phyloP scores from a whole-genome alignment of 2,113 vertebrate genomes.

The Callopanchax toddi region DNA sequence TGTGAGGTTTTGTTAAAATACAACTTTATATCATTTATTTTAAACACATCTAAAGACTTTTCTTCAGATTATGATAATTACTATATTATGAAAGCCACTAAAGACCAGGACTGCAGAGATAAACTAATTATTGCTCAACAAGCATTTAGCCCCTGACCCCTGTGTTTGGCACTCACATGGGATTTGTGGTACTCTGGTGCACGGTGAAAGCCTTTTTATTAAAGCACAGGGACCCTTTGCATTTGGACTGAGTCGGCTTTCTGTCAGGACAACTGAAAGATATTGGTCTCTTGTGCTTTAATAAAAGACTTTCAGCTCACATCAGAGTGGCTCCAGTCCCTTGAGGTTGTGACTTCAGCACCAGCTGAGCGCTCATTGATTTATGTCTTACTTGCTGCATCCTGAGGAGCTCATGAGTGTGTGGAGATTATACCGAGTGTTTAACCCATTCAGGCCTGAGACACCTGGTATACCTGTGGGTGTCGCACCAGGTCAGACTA shows the following conservation, averaged over 20 bases:
- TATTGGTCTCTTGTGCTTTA: conserved; percentile 30
- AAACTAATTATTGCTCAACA: conserved; percentile 19
- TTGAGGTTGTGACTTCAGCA: conserved; percentile 28
- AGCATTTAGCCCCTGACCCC: conserved; percentile 22
- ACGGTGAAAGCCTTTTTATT: conserved; percentile 18
- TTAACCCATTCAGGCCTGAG: neutral
- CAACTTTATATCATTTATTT: neutral
- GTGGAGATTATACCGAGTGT: neutral
- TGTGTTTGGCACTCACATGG: conserved; percentile 1
- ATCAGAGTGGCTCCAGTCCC: conserved; percentile 8
- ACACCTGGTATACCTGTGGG: neutral
- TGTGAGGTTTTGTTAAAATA: no score
- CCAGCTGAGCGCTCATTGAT: conserved; percentile 13
- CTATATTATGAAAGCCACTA: conserved; percentile 5
- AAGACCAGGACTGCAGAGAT: conserved; percentile 19
- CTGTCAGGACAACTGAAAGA: conserved; percentile 22
- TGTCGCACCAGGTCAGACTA: neutral
- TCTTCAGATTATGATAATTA: conserved; percentile 17
- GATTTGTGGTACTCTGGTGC: conserved; percentile 16
- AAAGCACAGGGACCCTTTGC: conserved; percentile 15
- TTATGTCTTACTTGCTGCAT: conserved; percentile 12
- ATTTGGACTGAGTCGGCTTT: conserved; percentile 17
- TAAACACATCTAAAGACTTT: neutral
- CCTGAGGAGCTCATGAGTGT: conserved; percentile 4
- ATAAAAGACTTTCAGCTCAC: conserved; percentile 36